Conservation (phyloP, 2,797 vertebrate genomes). For the Limnodromus scolopaceus region DNA sequence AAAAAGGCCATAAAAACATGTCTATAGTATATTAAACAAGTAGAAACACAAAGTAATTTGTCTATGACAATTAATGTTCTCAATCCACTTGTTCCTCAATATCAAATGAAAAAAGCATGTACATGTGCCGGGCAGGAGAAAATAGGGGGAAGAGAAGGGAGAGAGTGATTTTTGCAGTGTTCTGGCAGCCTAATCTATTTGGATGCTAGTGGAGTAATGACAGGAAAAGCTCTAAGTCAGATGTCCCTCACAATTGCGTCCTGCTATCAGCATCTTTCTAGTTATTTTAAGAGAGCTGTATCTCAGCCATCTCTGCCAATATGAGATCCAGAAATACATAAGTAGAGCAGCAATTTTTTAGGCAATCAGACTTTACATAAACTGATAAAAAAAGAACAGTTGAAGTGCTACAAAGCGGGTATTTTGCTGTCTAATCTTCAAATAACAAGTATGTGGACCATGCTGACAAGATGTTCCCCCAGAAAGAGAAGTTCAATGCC, state of each 20-base stretch:
- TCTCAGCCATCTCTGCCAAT: neutral
- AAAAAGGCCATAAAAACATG: neutral
- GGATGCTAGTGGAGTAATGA: neutral
- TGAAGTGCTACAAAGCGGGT: neutral
- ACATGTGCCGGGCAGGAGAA: neutral
- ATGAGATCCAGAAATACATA: neutral
- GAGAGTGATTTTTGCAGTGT: neutral
- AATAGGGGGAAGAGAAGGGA: neutral
- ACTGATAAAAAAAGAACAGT: neutral
- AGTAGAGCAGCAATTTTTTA: neutral
- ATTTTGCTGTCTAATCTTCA: neutral
- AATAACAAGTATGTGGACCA: neutral
- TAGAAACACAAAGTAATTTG: neutral
- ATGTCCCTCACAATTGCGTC: neutral
- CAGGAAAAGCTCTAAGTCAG: neutral
- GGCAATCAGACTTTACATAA: rapidly evolving
- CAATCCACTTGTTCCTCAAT: neutral
- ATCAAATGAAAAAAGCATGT: neutral
- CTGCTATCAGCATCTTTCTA: neutral
- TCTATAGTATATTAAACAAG: neutral
- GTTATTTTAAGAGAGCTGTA: neutral
- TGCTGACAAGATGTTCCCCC: rapidly evolving
- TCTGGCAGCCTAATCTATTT: neutral
- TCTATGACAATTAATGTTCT: neutral
- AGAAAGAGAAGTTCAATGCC: neutral